Base-by-base conservation (phyloP, 2,113 vertebrate species). In the Cyanoramphus novaezelandiae region DNA sequence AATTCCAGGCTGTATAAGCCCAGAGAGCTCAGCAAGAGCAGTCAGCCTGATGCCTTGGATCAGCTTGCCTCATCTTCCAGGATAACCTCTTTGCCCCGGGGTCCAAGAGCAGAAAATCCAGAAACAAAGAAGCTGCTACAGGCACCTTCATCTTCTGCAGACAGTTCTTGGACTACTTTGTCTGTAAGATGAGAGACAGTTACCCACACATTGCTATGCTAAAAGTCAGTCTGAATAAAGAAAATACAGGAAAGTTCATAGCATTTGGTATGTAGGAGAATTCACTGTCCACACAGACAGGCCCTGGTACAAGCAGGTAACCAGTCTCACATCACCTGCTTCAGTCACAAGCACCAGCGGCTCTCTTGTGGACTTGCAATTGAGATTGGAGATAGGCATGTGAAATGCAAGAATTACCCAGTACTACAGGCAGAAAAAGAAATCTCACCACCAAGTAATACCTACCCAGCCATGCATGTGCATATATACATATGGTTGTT, bases 401-500 rank as follows among this genome's bases (percentile, higher is more conserved):
- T 23, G 64, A 65, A 92, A 71, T 24, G 20, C 25, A 78, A 17
- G 24, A 75, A 47, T n/a, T 44, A 31, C 17, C 41, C 39, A 43
- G 33, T 62, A 23, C 25, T 46, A 53, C 8, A 29, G 64, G 15
- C 17, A 89, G n/a, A 19, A 75, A 49, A 67, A 90, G 35, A 79
- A 86, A 65, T 44, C 5, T 65, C 24, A 33, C 29, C 18, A 18
- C 27, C 10, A 63, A 37, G 6, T 53, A 81, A 83, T 37, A 53
- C 21, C 12, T 8, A 57, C 13, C 9, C 20, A 55, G 27, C 17
- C 37, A 80, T 16, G 14, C 27, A 5, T 7, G 6, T 35, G 25
- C 10, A 23, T n/a, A 53, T 2, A 41, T 3, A 50, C 9, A 7
- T 10, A 16, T 3, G 28, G 1, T 0, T 71, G 53, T 44, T 11